A percentile compares a stretch with the other conserved stretches of the same genome.
These are phyloP conservation scores for Penaeus indicus DNA, from an alignment of 1,140 invertebrate species.

Conservation along the genomic window DNA sequence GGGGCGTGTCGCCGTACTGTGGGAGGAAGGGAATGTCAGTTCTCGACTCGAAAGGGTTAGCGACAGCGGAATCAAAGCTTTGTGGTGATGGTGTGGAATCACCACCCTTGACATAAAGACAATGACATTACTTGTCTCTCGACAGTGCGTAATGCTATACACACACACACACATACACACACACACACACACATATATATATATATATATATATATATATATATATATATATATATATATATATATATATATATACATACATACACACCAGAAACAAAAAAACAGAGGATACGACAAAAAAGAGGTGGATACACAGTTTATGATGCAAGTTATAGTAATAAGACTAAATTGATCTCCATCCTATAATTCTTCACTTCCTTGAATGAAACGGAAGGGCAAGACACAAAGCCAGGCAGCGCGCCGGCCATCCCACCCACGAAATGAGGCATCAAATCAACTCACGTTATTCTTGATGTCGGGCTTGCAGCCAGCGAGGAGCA, in stretches of 20 bases:
- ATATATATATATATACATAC: conserved; percentile 33
- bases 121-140: background rate
- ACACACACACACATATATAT: no score
- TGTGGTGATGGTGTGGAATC: background rate
- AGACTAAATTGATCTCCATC: no score
- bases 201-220: conserved; percentile 30
- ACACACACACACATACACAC: no score
- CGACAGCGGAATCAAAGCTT: no score
- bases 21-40: no score
- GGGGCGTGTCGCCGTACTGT: conserved; percentile 94
- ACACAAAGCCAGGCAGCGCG: no score
- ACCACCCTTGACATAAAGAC: background rate
- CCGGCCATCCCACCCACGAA: background rate
- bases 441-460: conserved; percentile 54
- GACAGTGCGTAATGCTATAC: no score
- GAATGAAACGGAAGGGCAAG: no score
- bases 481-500: conserved; percentile 87
- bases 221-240: conserved; percentile 39
- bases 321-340: no score
- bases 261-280: background rate
- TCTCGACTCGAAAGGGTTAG: no score
- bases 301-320: background rate
- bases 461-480: conserved; percentile 94
- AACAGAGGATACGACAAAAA: background rate
- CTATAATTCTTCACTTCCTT: no score